Evolutionary conservation across 2,888 invertebrate genomes (phyloP), one percentile per base, ranked within the genome.

Genomic region (Cheilosia vernalis): DNA sequence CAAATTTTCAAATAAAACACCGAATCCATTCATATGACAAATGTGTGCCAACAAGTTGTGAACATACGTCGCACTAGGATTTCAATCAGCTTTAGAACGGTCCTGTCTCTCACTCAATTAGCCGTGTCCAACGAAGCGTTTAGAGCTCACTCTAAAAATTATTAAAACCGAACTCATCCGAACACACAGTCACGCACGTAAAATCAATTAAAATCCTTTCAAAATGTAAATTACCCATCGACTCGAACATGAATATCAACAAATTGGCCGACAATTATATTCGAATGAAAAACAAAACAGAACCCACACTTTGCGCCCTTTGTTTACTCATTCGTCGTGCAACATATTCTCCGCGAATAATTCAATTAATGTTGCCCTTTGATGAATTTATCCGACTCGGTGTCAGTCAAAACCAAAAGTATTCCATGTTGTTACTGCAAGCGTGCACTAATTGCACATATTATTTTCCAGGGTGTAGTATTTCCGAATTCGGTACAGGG

Each of bases 131-230:
- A 2, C 55, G 15, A 19, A 37, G 37, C 44, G 13, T 17, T 55
- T 60, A 53, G 37, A 21, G 19, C 5, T 10, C 15, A 19, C 19
- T 19, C 33, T 33, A 33, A 44, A 19, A 63, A 78, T 55, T 69
- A 63, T 51, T 74, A 33, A 63, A 69, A 74, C 69, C n/a, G 58
- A 69, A 66, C 51, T 53, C 44, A 63, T 63, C 33, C 60, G 56
- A 37, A 61, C 40, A 69, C 53, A 30, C n/a, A 27, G 9, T 27
- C 53, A 24, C 21, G 9, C 37, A 33, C 19, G 60, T 64, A 19
- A 44, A 76, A 81, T 81, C 69, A 76, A 81, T 81, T 81, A 76
- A 81, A 76, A 76, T 63, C 63, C 67, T 55, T 74, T 74, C 42
- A 69, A 74, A 69, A 69, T 69, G 61, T 64, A 64, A 81, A 81